These are phyloP conservation scores for Nycticebus coucang DNA, from an alignment of 2,113 vertebrate species.

Conservation along the genomic window DNA sequence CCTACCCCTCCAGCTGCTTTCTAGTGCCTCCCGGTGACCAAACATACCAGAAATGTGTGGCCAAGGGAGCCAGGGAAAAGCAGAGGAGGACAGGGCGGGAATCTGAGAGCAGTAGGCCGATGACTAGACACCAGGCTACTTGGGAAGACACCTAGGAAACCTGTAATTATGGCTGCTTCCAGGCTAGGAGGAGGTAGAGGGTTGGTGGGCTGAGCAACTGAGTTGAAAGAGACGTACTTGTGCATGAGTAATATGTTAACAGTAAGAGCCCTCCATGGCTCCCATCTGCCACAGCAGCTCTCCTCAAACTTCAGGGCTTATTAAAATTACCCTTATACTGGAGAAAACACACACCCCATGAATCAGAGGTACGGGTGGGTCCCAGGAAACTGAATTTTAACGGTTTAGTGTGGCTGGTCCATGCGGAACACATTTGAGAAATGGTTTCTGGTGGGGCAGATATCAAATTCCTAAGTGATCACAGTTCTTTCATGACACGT, in stretches of 20 bases:
- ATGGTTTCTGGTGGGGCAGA: neutral
- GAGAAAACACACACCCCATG: neutral
- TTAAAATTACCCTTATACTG: neutral
- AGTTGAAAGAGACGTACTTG: neutral
- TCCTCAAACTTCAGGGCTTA: neutral
- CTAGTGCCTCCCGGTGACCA: neutral
- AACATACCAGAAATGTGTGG: neutral
- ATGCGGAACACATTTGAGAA: neutral
- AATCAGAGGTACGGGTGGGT: neutral
- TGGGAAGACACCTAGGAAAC: neutral
- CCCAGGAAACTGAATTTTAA: neutral
- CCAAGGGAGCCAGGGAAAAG: neutral
- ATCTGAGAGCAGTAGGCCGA: neutral
- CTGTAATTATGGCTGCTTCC: neutral
- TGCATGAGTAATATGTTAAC: neutral
- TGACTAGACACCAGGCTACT: neutral
- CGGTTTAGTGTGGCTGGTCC: neutral
- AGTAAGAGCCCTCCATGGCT: neutral
- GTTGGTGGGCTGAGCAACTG: fast-evolving
- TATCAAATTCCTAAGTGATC: neutral
- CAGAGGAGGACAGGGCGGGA: neutral
- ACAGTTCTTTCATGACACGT: fast-evolving
- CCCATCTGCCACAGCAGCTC: neutral
- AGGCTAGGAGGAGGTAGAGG: neutral
- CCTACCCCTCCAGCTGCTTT: neutral